A percentile compares a stretch with the other conserved stretches of the same genome.
Evolutionary conservation across 2,797 vertebrate genomes (phyloP).

Genomic region (Anguilla marmorata): DNA sequence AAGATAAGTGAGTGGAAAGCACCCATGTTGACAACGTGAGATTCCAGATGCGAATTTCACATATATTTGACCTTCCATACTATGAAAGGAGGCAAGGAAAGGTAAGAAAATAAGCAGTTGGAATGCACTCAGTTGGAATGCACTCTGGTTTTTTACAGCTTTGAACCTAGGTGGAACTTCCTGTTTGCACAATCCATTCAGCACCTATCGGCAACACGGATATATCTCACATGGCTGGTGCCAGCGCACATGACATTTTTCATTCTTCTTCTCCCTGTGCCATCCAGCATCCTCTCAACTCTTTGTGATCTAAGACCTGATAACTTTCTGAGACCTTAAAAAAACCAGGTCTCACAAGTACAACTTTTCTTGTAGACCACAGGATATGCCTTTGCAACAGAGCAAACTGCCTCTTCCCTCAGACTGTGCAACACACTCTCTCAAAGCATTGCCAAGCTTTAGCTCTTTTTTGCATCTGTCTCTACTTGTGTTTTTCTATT

Average conservation of each 20-base stretch:
- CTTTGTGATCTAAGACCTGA: neutral
- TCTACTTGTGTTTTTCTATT: too few species aligned
- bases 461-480: neutral
- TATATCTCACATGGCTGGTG: neutral
- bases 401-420: neutral
- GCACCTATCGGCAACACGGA: neutral
- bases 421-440: neutral
- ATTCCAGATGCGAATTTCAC: too few species aligned
- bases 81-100: too few species aligned
- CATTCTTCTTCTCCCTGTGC: neutral
- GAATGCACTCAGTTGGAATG: too few species aligned
- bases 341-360: neutral
- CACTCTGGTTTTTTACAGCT: neutral
- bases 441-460: neutral
- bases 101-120: too few species aligned
- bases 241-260: neutral
- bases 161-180: neutral
- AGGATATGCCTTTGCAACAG: neutral
- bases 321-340: neutral
- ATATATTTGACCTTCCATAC: too few species aligned
- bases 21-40: too few species aligned
- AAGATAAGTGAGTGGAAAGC: too few species aligned
- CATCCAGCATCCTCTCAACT: neutral
- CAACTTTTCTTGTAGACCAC: neutral
- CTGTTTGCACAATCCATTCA: neutral